Evolutionary conservation across 2,888 invertebrate species (phyloP).

Genomic region (Drosophila infuscata): DNA sequence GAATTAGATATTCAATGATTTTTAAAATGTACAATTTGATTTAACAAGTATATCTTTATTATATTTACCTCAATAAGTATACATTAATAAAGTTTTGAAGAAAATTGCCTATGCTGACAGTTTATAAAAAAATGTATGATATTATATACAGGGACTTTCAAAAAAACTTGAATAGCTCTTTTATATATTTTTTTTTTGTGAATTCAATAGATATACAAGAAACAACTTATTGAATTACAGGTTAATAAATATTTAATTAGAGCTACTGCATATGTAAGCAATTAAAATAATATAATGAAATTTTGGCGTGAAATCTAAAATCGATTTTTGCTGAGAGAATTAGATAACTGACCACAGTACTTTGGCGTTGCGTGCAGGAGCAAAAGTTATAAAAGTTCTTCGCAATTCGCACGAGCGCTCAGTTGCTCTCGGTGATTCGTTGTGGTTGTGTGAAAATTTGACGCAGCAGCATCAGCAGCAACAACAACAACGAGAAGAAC

Average conservation of each 20-base stretch:
- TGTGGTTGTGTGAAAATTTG: conserved; percentile 75
- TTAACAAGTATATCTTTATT: background rate
- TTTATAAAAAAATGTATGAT: background rate
- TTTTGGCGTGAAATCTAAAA: background rate
- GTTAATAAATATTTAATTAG: background rate
- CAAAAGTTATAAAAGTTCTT: conserved; percentile 83
- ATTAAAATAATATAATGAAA: background rate
- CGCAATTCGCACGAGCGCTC: conserved; percentile 81
- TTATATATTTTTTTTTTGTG: background rate
- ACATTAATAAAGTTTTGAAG: background rate
- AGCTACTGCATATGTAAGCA: background rate
- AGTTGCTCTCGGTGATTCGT: conserved; percentile 85
- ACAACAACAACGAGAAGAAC: conserved; percentile 32
- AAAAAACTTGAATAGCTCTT: background rate
- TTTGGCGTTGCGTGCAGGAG: conserved; percentile 59
- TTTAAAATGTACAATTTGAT: background rate
- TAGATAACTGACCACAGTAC: conserved; percentile 37
- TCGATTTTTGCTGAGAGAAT: background rate
- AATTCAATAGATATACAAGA: background rate
- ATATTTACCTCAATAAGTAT: background rate
- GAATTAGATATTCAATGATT: background rate
- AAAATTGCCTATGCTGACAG: background rate
- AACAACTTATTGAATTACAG: background rate
- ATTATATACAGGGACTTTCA: background rate
- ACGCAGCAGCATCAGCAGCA: conserved; percentile 59